Conservation (phyloP, 2,113 vertebrate genomes). For the Lamprotornis superbus region DNA sequence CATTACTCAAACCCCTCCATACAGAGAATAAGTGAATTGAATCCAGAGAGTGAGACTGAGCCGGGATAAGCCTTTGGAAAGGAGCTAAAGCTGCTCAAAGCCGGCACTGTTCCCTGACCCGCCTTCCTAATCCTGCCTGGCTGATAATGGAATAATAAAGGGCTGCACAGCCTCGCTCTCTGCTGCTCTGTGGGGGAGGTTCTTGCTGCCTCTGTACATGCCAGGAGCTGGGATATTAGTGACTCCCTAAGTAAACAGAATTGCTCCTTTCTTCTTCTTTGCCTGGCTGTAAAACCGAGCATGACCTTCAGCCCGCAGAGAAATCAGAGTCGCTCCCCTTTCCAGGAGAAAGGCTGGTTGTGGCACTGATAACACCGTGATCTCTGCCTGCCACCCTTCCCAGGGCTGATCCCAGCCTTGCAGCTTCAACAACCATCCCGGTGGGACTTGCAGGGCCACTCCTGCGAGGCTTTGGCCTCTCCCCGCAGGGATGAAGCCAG, state of each 20-base stretch:
- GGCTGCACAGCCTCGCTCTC: neutral
- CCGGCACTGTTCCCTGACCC: neutral
- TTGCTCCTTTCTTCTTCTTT: neutral
- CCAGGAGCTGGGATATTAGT: neutral
- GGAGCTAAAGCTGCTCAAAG: conserved; percentile 46
- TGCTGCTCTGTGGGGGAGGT: neutral
- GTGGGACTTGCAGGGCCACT: rapidly evolving
- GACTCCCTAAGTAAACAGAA: conserved; percentile 1
- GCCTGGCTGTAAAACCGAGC: neutral
- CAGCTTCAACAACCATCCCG: neutral
- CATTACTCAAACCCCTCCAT: neutral
- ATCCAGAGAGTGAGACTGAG: neutral
- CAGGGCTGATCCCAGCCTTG: neutral
- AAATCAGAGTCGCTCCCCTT: neutral
- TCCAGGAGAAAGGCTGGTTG: neutral
- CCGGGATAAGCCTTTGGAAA: neutral
- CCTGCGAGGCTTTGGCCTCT: rapidly evolving
- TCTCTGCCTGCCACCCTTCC: neutral
- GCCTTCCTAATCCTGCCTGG: conserved; percentile 18
- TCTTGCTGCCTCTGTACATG: neutral
- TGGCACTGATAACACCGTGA: neutral
- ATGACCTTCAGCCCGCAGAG: neutral
- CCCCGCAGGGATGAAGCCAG: rapidly evolving
- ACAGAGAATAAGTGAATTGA: neutral
- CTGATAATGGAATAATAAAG: conserved; percentile 34